A percentile compares a stretch with the other conserved stretches of the same genome.
Evolutionary conservation across 2,888 invertebrate genomes (phyloP).

Genomic region (Thymelicus acteon): DNA sequence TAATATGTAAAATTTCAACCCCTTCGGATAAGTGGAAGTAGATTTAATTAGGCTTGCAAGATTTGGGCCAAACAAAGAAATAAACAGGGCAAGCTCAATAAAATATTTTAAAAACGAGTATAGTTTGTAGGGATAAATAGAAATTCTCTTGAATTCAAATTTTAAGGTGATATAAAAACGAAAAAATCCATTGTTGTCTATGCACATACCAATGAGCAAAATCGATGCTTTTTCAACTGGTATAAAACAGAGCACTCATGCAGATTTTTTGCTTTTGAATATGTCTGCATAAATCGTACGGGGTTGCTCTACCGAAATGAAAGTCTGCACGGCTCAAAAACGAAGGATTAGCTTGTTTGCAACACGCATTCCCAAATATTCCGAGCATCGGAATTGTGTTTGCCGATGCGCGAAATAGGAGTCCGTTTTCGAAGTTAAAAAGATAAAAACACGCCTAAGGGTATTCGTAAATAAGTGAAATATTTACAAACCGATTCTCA

Average conservation of each 20-base stretch:
- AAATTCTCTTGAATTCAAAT: no score
- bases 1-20: no score
- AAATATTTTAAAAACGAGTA: no score
- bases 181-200: neutral
- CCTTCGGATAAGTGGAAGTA: no score
- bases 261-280: neutral
- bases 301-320: slow-evolving; percentile 7
- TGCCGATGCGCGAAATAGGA: neutral
- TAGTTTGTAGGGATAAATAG: no score
- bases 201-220: neutral
- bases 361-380: slow-evolving; percentile 5
- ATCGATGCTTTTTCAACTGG: neutral
- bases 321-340: slow-evolving; percentile 1
- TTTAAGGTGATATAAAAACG: no score
- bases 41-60: no score
- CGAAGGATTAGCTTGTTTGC: slow-evolving; percentile 10
- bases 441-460: neutral
- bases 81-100: no score
- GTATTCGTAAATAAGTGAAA: neutral
- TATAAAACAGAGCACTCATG: neutral
- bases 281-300: neutral
- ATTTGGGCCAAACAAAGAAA: no score
- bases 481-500: no score
- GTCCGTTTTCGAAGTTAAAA: neutral
- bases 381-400: slow-evolving; percentile 1